Conservation (phyloP, 2,797 vertebrate species). For the Sparidentex hasta region DNA sequence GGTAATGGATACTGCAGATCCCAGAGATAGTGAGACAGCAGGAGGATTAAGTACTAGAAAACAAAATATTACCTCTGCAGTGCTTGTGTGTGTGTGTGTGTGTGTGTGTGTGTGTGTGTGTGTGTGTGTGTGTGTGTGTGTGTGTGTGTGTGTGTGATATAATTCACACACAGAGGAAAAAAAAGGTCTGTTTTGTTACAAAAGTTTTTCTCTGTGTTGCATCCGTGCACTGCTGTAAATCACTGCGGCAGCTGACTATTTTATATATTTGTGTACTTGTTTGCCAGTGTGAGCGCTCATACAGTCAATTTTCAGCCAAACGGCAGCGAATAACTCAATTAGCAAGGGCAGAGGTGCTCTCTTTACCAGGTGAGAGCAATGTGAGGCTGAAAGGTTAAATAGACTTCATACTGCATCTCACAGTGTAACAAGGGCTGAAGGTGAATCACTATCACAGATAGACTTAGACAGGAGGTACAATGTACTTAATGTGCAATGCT, state of each 20-base stretch:
- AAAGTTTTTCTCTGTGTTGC: conserved; percentile 18
- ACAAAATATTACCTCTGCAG: conserved; percentile 61
- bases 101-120: neutral
- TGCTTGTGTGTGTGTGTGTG: neutral
- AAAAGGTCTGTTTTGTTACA: conserved; percentile 16
- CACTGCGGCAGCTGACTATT: neutral
- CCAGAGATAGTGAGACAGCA: conserved; percentile 47
- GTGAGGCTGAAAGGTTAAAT: conserved; percentile 46
- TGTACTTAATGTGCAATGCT: neutral
- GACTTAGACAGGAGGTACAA: neutral
- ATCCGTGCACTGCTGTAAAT: neutral
- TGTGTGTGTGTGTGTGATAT: conserved; percentile 9
- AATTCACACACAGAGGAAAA: conserved; percentile 29
- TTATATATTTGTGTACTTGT: conserved; percentile 1
- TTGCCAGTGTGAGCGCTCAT: conserved; percentile 10
- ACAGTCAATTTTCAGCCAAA: conserved; percentile 25
- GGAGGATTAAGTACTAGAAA: conserved; percentile 66
- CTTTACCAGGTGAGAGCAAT: conserved; percentile 31
- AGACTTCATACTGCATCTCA: conserved; percentile 14
- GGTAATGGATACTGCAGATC: conserved; percentile 70
- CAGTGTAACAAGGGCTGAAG: conserved; percentile 25
- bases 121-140: neutral
- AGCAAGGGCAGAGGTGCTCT: conserved; percentile 32
- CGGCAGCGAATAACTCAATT: conserved; percentile 30
- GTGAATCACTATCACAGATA: neutral